Evolutionary conservation across 2,888 invertebrate species (phyloP), one percentile per base, ranked within the genome.

Genomic region (Cataglyphis rosenhaueri): DNA sequence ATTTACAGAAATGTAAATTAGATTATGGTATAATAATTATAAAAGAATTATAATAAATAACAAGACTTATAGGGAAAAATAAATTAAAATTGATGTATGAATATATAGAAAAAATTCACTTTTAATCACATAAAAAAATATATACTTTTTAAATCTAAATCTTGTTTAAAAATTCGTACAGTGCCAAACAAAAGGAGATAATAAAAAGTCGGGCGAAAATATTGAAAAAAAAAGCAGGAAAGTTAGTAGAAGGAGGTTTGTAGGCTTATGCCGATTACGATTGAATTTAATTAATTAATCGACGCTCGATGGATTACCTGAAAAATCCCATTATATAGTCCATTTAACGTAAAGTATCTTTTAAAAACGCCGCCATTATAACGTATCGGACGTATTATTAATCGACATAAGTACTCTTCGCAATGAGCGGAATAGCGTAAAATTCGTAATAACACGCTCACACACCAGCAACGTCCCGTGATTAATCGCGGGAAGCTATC

Each of bases 401-500:
- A 79, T 79, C 73, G 73, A 21, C 29, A 12, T 57, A 79, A 71
- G 59, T 21, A 5, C 18, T 32, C 70, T 29, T 35, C 78, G 32
- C 59, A 71, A 79, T 79, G 44, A 61, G 32, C 44, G 71, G 35
- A 44, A 71, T 71, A 59, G 78, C 78, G 78, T 79, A 71, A 71
- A 79, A 79, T 79, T 59, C 35, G 12, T 71, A 79, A 79, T 71
- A 79, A 71, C 71, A 79, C 44, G 35, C 38, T 70, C 73, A 5
- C 73, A 9, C 35, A 71, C 57, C 66, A 38, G 29, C 29, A n/a
- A 38, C 52, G 68, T 68, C 57, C 41, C 18, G 78, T 44, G 71
- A 79, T 79, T 79, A 79, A 79, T 79, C 35, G 25, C 71, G 78
- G 41, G 35, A 71, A 59, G 44, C 71, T 71, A 79, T 71, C 78